These are phyloP conservation scores for Melieria picta DNA, from an alignment of 2,888 invertebrate species.

Conservation along the genomic window DNA sequence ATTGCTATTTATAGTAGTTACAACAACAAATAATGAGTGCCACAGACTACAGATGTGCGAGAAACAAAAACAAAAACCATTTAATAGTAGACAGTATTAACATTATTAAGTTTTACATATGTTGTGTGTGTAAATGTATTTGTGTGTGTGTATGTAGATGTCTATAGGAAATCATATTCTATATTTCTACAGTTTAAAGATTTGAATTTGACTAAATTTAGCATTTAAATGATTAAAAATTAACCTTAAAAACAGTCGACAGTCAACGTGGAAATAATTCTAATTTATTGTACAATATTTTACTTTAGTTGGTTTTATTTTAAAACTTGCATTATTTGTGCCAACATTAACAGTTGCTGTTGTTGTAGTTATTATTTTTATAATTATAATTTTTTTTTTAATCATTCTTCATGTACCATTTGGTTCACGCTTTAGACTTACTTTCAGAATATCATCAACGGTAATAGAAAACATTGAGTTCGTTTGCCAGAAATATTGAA, in stretches of 20 bases:
- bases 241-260: background rate
- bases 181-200: slow-evolving; percentile 30
- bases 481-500: slow-evolving; percentile 1
- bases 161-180: slow-evolving; percentile 15
- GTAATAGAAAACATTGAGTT: slow-evolving; percentile 53
- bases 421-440: slow-evolving; percentile 31
- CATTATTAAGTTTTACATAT: no score
- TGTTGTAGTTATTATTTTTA: slow-evolving; percentile 7
- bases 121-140: no score
- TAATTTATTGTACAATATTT: background rate
- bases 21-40: background rate
- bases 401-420: slow-evolving; percentile 16
- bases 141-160: background rate
- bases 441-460: slow-evolving; percentile 56
- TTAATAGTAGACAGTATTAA: no score
- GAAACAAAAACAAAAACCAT: no score
- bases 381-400: slow-evolving; percentile 10
- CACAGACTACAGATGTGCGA: background rate
- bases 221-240: slow-evolving; percentile 16
- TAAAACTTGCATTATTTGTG: slow-evolving; percentile 18
- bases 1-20: background rate
- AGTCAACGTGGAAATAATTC: background rate
- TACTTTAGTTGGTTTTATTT: background rate
- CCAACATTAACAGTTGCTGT: slow-evolving; percentile 55
- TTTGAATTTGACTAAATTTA: slow-evolving; percentile 24